Base-by-base conservation (phyloP, 2,797 vertebrate species). In the Diplodus puntazzo region DNA sequence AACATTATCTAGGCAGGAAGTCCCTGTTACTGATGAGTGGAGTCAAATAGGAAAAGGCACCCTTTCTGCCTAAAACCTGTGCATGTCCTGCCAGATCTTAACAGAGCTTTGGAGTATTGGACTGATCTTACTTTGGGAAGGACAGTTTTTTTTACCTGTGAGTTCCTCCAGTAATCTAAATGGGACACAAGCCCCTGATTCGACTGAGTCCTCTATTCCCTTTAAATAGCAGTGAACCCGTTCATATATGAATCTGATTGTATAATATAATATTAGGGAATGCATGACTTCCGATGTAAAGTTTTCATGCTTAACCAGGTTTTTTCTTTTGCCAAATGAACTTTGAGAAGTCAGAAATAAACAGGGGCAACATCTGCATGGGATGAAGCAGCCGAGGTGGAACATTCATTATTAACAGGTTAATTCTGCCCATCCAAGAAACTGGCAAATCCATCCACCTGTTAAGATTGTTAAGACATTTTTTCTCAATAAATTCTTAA, bases 321-420 rank as follows among this genome's bases (percentile, higher is more conserved):
- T 58, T 58, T 58, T 58, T 58, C 17, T 4, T 34, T 34, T 58
- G 55, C 55, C 55, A 58, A 58, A 57, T 57, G 16, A 30, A 57
- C 27, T 57, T 30, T 57, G 55, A 30, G 2, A 54, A 14, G 6
- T 23, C 52, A 23, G 52, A 23, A 54, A 54, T 54, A 54, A 13
- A 54, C 12, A 54, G 52, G 1, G 52, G 52, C 21, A 54, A 14
- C 52, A 23, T 54, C 21, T 54, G 52, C 21, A 54, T 14, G 21
- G 2, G 3, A 54, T 54, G 23, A 14, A 54, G 52, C 13, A 54
- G 5, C 21, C 12, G 12, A 23, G n/a, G 52, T 6, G 23, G 11
- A 23, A 53, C 52, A 25, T 23, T 25, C 1, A 54, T 54, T 25
- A 25, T 54, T 54, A n/a, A n/a, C n/a, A n/a, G n/a, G n/a, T n/a